Evolutionary conservation across 2,888 invertebrate species (phyloP).

Genomic region (Zaprionus obscuricornis): DNA sequence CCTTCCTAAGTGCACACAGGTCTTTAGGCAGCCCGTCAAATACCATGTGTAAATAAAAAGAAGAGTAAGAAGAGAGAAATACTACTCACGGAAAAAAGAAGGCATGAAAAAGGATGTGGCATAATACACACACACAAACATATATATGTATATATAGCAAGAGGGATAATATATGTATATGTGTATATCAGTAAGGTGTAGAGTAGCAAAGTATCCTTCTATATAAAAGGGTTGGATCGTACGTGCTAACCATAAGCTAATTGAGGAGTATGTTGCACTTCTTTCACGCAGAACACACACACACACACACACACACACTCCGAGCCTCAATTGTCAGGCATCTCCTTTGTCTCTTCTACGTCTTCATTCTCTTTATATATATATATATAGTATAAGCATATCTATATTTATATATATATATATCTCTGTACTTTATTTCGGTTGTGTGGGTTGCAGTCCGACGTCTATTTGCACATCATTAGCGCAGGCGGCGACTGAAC

Average conservation of each 20-base stretch:
- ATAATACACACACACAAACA: constrained; percentile 12
- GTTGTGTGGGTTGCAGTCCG: constrained; percentile 23
- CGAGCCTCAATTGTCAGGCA: constrained; percentile 36
- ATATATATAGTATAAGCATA: too few relatives aligned
- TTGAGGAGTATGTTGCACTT: constrained; percentile 46
- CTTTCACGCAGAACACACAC: too few relatives aligned
- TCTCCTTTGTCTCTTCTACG: constrained; percentile 15
- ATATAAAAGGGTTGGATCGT: too few relatives aligned
- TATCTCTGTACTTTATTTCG: constrained; percentile 16
- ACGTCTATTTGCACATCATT: constrained; percentile 70
- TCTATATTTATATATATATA: background rate
- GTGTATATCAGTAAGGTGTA: constrained; percentile 23
- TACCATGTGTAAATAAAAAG: constrained; percentile 63
- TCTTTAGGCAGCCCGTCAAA: constrained; percentile 60
- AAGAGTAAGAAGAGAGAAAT: constrained; percentile 28
- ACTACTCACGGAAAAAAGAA: constrained; percentile 9
- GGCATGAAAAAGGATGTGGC: constrained; percentile 33
- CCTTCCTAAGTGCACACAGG: constrained; percentile 19
- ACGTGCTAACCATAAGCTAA: constrained; percentile 50
- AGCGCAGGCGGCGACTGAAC: constrained; percentile 37
- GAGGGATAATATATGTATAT: constrained; percentile 4
- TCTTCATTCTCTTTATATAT: constrained; percentile 2
- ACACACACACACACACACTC: too few relatives aligned
- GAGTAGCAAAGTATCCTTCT: too few relatives aligned
- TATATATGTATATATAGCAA: constrained; percentile 8